phyloP scores from a whole-genome alignment of 2,113 vertebrate species.

The Sapayoa aenigma region DNA sequence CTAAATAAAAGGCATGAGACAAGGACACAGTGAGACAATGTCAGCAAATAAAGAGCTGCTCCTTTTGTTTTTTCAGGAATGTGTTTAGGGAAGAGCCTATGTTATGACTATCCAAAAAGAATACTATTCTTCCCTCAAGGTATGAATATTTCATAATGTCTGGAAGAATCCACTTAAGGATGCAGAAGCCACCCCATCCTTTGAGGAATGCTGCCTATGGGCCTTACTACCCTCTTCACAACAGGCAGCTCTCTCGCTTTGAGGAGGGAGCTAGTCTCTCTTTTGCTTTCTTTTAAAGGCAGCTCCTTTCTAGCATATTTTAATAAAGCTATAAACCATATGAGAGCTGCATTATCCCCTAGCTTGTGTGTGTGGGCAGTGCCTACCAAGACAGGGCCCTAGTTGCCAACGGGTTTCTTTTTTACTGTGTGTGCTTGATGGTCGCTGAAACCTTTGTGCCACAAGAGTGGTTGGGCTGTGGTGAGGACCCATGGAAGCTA shows the following conservation, averaged over 20 bases:
- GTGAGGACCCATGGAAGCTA: not conserved
- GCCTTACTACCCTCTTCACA: not conserved
- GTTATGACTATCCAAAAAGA: not conserved
- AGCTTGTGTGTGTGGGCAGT: not conserved
- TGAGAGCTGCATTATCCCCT: not conserved
- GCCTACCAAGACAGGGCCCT: not conserved
- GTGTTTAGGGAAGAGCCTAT: not conserved
- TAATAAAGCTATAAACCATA: not conserved
- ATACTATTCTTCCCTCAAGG: constrained; percentile 3
- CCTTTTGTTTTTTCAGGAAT: not conserved
- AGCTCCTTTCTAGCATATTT: not conserved
- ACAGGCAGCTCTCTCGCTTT: not conserved
- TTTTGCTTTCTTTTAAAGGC: not conserved
- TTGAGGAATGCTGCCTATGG: not conserved
- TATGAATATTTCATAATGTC: not conserved
- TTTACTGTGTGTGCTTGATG: not conserved
- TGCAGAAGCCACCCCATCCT: not conserved
- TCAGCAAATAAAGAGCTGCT: not conserved
- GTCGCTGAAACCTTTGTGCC: not conserved
- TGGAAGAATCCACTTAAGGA: not conserved
- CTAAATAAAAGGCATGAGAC: not conserved
- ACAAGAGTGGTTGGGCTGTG: not conserved
- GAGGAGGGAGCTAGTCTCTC: not conserved
- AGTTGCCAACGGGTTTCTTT: not conserved
- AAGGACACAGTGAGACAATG: not conserved